These are phyloP conservation scores for Penaeus indicus DNA, from an alignment of 1,140 invertebrate species.

Conservation along the genomic window DNA sequence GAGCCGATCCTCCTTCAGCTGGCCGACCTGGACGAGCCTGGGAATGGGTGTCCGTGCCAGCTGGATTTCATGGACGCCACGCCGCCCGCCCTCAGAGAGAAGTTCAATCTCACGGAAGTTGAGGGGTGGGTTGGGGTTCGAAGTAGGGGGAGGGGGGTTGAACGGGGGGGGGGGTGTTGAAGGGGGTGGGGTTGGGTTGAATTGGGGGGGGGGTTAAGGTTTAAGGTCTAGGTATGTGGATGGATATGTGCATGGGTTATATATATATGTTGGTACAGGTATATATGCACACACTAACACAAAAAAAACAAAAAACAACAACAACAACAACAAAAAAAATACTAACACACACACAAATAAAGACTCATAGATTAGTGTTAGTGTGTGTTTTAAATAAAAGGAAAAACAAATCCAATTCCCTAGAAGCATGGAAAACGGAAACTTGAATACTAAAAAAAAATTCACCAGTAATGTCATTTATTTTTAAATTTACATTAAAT, in stretches of 20 bases:
- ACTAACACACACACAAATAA: not conserved
- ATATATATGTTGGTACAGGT: not conserved
- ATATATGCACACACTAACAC: not conserved
- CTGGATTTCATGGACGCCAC: not conserved
- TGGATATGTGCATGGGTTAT: not conserved
- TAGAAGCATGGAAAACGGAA: too few relatives aligned
- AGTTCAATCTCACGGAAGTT: constrained; percentile 28
- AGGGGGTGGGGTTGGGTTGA: not conserved
- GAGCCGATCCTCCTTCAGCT: not conserved
- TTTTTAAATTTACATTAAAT: too few relatives aligned
- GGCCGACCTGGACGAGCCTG: not conserved
- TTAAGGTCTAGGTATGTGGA: not conserved
- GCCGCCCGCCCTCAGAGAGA: not conserved
- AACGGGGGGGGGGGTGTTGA: not conserved
- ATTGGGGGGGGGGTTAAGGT: not conserved
- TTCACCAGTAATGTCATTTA: too few relatives aligned
- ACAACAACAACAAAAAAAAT: not conserved
- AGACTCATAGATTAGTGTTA: too few relatives aligned
- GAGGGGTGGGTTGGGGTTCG: not conserved
- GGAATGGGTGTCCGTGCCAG: not conserved
- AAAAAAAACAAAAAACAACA: not conserved
- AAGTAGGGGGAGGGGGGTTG: not conserved
- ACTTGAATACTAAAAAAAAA: too few relatives aligned
- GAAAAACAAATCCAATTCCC: too few relatives aligned
- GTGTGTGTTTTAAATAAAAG: too few relatives aligned